These are phyloP conservation scores for Lamellibrachia luymesi DNA, from an alignment of 1,140 invertebrate species.

Conservation along the genomic window DNA sequence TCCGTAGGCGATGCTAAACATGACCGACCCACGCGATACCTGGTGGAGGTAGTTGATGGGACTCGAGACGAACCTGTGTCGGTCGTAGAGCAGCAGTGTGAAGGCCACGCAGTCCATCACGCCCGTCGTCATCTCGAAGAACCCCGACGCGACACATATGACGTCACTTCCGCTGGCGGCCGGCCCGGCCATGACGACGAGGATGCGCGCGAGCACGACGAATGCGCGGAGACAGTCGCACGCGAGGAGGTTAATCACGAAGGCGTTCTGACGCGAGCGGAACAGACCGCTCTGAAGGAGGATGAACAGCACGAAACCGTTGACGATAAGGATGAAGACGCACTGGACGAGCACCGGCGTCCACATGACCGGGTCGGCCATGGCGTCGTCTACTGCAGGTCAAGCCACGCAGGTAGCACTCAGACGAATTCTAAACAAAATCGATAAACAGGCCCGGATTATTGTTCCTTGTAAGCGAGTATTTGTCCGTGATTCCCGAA, in stretches of 20 bases:
- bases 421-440: background rate
- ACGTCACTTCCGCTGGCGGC: background rate
- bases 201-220: background rate
- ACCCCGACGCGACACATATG: background rate
- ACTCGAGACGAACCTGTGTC: background rate
- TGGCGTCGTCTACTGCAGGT: background rate
- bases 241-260: background rate
- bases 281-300: background rate
- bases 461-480: background rate
- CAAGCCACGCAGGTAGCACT: too few species aligned
- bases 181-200: background rate
- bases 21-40: background rate
- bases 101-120: background rate
- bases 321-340: background rate
- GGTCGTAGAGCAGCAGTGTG: background rate
- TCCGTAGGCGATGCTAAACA: background rate
- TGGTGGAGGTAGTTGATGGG: background rate
- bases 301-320: background rate
- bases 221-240: background rate
- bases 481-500: too few species aligned
- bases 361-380: background rate
- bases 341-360: background rate
- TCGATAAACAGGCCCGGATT: background rate
- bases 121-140: background rate
- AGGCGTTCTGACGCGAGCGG: background rate